Conservation (phyloP, 2,888 invertebrate species). For the Bruchidius siliquastri region DNA sequence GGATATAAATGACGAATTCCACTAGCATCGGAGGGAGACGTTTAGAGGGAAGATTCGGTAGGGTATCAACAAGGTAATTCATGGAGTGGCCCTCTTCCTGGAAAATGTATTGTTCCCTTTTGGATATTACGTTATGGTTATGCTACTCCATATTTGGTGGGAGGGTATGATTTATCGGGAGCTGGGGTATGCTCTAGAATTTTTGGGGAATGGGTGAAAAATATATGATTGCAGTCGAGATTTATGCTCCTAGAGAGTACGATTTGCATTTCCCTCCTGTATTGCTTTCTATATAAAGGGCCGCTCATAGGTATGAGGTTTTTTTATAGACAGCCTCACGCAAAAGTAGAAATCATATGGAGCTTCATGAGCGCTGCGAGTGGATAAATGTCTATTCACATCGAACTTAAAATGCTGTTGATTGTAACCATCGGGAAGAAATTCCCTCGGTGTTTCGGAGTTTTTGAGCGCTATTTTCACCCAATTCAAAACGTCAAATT, state of each 20-base stretch:
- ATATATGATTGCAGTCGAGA: background rate
- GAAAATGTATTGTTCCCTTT: background rate
- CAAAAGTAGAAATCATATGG: too few relatives aligned
- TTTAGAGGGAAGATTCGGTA: background rate
- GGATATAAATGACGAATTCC: background rate
- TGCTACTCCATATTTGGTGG: background rate
- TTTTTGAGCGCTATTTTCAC: too few relatives aligned
- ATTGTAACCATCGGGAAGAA: too few relatives aligned
- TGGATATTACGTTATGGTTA: background rate
- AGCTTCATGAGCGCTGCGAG: too few relatives aligned
- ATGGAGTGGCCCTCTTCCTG: background rate
- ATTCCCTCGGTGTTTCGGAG: too few relatives aligned
- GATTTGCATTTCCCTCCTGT: background rate
- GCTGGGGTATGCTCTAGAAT: background rate
- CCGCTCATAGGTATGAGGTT: too few relatives aligned
- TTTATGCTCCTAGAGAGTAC: background rate
- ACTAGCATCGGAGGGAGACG: background rate
- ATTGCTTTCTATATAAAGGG: too few relatives aligned
- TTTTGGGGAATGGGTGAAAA: background rate
- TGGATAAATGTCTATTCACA: too few relatives aligned
- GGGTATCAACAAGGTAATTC: background rate
- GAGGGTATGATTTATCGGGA: background rate
- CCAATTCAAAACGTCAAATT: too few relatives aligned
- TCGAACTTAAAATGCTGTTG: too few relatives aligned
- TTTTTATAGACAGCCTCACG: too few relatives aligned